Base-by-base conservation (phyloP, 2,888 invertebrate species). In the Rotaria socialis region DNA sequence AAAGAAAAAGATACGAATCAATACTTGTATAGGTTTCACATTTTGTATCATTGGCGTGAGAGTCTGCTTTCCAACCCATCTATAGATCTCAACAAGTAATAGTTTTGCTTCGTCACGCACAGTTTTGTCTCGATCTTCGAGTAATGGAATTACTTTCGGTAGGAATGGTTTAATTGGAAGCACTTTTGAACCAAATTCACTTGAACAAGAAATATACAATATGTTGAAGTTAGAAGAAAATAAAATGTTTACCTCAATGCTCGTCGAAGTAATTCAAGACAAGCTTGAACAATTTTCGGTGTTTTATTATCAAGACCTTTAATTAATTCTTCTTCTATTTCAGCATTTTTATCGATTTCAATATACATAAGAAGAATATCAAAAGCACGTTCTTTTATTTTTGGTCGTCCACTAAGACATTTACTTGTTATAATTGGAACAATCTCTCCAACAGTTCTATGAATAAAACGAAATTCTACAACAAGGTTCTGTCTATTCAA, bases 271-370 rank as follows among this genome's bases (percentile, higher is more conserved):
- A 94, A 93, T 11, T 94, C 93, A 4, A 95, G 93, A 90, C 96
- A 96, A 0, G 95, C 96, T 0, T 95, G 92, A 0, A 96, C 95
- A 87, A 96, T 95, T 92, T 97, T 98, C 0, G 98, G 97, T 91
- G 96, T 96, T 91, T 98, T 98, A 89, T 95, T 95, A 84, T 96
- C 95, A 92, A 96, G 94, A 60, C 97, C 97, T 92, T 96, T 96
- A 35, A 96, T 92, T 3, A 98, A 92, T 91, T 96, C 97, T 88
- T 97, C 97, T 89, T 90, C 84, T 27, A 88, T 85, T 22, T 94
- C 92, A 88, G 97, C 97, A 87, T 95, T 94, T 90, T 96, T 97
- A 90, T 98, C 97, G 89, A 97, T 96, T 92, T 98, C 97, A 88
- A 97, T 93, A 90, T 95, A 97, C 95, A 96, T 95, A 87, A 98